Evolutionary conservation across 1,140 invertebrate species (phyloP).

Genomic region (Papilio helenus): DNA sequence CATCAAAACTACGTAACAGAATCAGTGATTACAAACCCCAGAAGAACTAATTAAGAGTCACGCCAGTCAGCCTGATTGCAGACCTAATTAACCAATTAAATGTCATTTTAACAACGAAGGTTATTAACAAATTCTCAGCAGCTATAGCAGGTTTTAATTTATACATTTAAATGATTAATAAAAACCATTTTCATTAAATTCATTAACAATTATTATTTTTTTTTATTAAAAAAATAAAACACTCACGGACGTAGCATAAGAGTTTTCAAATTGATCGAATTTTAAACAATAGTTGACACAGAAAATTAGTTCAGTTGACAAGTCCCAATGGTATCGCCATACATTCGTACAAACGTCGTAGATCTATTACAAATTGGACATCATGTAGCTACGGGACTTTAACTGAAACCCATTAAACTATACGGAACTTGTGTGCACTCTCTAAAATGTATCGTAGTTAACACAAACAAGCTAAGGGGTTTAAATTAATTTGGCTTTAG

Average conservation of each 20-base stretch:
- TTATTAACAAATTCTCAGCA: background rate
- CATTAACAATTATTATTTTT: too few species aligned
- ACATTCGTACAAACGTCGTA: background rate
- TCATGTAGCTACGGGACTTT: background rate
- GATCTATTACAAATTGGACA: background rate
- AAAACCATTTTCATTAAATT: too few species aligned
- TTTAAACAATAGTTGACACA: too few species aligned
- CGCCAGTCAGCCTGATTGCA: background rate
- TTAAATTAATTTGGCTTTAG: background rate
- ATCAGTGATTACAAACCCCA: background rate
- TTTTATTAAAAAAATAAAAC: too few species aligned
- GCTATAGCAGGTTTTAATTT: background rate
- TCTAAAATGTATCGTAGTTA: conserved; percentile 16
- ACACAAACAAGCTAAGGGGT: background rate
- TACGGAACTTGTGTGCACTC: background rate
- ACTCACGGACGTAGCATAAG: too few species aligned
- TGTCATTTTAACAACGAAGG: conserved; percentile 2
- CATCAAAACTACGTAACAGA: background rate
- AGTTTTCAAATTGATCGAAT: too few species aligned
- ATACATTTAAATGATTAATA: background rate
- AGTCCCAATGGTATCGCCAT: too few species aligned
- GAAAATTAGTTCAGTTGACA: too few species aligned
- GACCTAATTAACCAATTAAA: conserved; percentile 18
- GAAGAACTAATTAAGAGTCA: background rate
- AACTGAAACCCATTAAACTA: background rate